Base-by-base conservation (phyloP, 2,888 invertebrate genomes). In the Hypomecis atomaria region DNA sequence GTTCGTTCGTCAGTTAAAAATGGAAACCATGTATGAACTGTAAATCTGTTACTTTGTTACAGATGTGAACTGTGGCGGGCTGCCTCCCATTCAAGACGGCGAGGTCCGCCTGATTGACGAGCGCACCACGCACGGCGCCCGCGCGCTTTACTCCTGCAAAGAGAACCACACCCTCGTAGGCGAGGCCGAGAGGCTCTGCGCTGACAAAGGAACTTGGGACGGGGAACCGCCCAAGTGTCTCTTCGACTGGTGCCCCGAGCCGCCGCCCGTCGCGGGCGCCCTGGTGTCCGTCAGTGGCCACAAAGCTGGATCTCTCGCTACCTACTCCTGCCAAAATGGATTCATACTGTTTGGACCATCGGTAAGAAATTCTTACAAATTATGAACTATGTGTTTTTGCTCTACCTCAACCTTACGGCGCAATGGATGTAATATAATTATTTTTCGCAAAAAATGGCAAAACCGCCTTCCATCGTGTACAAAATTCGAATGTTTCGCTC, bases 221-320 rank as follows among this genome's bases (percentile, higher is more conserved):
- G 96, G 96, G 0, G 94, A 95, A 60, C 94, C 96, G 6, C 97
- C 98, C 0, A 95, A 96, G 76, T 98, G 98, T 84, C 88, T 97
- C 53, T 97, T 96, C 81, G 96, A 97, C 87, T 96, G 98, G 97
- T 98, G 98, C 82, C 96, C 97, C 0, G 96, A 96, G 69, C 97
- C 98, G 0, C 96, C 96, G 0, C 93, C 94, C 40, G 95, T 97
- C 1, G 92, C 95, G 6, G 98, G 98, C 0, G 97, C 97, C 1
- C 88, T 94, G 0, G 96, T 97, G 0, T 86, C 92, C 0, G 94
- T 95, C 6, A 94, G 94, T 0, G 97, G 97, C 1, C 95, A 95
- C 72, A 94, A 96, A 67, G 96, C 96, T 4, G 97, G 97, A 3
- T 96, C 97, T 0, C 94, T 96, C 0, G 97, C 97, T 0, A 95